Percentiles rank a stretch among this genome's conserved stretches.
These are phyloP conservation scores for Carlito syrichta DNA, from an alignment of 2,113 vertebrate species.

Conservation along the genomic window DNA sequence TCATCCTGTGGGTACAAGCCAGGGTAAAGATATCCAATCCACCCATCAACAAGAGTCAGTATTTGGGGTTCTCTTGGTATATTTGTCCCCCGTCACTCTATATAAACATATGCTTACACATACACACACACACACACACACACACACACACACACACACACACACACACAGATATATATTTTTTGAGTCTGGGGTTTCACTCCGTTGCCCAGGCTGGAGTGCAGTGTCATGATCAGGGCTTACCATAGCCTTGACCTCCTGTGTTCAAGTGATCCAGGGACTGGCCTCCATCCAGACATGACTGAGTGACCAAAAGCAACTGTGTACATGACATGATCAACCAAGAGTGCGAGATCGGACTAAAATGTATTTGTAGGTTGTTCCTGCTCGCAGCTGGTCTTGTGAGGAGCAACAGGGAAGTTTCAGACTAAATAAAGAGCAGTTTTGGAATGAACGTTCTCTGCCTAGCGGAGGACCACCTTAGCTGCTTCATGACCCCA, in stretches of 20 bases:
- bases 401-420: neutral
- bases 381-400: neutral
- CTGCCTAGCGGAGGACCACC: neutral
- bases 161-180: too few species aligned
- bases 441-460: constrained; percentile 25
- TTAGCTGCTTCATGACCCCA: constrained; percentile 9
- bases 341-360: neutral
- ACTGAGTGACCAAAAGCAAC: neutral
- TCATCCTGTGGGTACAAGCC: neutral
- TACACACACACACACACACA: too few species aligned
- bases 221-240: too few species aligned
- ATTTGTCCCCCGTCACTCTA: neutral
- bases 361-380: neutral
- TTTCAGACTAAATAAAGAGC: neutral
- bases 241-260: too few species aligned
- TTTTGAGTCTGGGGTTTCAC: too few species aligned
- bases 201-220: too few species aligned
- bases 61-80: neutral
- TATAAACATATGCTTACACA: neutral
- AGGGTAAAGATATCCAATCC: too few species aligned
- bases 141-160: too few species aligned
- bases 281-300: neutral
- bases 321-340: neutral
- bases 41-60: neutral
- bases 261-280: too few species aligned